Percentiles rank a stretch among this genome's conserved stretches.
Evolutionary conservation across 2,113 vertebrate species (phyloP).

Genomic region (Melanostigma gelatinosum): DNA sequence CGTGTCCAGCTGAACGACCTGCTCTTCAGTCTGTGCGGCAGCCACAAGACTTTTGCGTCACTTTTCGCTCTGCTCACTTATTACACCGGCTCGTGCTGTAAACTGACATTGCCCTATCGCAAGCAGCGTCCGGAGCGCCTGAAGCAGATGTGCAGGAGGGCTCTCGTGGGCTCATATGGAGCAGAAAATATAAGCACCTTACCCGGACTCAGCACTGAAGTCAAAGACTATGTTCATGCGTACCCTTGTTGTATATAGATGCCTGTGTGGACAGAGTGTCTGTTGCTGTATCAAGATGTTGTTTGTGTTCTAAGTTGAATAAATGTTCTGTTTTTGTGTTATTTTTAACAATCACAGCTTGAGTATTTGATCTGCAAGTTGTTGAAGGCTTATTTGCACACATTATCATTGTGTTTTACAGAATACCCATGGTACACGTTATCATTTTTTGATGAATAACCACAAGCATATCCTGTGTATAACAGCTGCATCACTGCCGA

Average conservation of each 20-base stretch:
- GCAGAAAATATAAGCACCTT: constrained; percentile 83
- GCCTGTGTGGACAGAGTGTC: not conserved
- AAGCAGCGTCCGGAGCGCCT: constrained; percentile 86
- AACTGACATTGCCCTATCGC: constrained; percentile 87
- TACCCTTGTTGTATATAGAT: constrained; percentile 87
- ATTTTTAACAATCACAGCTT: not conserved
- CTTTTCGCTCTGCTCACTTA: constrained; percentile 91
- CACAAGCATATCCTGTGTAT: not conserved
- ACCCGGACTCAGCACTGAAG: constrained; percentile 81
- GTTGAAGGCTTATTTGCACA: constrained; percentile 1
- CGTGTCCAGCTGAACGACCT: constrained; percentile 89
- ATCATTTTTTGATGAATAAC: not conserved
- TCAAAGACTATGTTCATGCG: constrained; percentile 87
- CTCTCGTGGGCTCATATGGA: constrained; percentile 85
- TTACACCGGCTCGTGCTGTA: constrained; percentile 89
- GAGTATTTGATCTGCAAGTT: not conserved
- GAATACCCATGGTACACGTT: not conserved
- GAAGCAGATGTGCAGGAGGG: constrained; percentile 91
- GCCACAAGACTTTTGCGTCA: constrained; percentile 89
- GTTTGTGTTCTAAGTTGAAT: constrained; percentile 6
- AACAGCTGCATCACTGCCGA: not conserved
- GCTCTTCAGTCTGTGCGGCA: constrained; percentile 90
- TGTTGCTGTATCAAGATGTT: not conserved
- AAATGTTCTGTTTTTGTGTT: not conserved
- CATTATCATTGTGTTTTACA: not conserved